Evolutionary conservation across 2,797 vertebrate species (phyloP).

Genomic region (Nannoperca obscura): DNA sequence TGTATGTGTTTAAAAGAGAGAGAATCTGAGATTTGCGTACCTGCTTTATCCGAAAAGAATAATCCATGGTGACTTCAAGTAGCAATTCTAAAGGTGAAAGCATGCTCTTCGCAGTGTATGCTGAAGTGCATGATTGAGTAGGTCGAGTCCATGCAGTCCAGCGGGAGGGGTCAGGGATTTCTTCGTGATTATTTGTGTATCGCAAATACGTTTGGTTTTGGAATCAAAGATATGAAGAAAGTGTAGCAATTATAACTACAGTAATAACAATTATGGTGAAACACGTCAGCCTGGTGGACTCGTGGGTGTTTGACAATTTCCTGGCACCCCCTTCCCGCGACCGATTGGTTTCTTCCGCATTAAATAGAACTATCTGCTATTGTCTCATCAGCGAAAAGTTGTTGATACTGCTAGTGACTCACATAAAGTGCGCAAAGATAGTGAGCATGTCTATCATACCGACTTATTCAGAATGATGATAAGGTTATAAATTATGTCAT

Average conservation of each 20-base stretch:
- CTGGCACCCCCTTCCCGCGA: slow-evolving; percentile 67
- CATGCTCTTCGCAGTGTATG: slow-evolving; percentile 86
- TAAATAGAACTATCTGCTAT: slow-evolving; percentile 90
- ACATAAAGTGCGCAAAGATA: slow-evolving; percentile 36
- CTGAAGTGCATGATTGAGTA: slow-evolving; percentile 92
- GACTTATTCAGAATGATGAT: not conserved
- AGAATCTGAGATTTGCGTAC: slow-evolving; percentile 60
- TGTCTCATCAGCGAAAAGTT: slow-evolving; percentile 94
- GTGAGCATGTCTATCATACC: not conserved
- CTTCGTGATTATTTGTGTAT: not conserved
- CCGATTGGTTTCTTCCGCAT: slow-evolving; percentile 84
- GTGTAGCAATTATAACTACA: fast-evolving
- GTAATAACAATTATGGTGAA: fast-evolving
- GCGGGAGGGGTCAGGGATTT: slow-evolving; percentile 29
- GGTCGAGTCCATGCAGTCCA: slow-evolving; percentile 84
- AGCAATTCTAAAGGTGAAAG: slow-evolving; percentile 88
- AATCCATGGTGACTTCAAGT: slow-evolving; percentile 76
- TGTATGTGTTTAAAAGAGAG: not conserved
- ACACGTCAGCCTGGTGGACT: fast-evolving
- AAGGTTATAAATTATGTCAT: not conserved
- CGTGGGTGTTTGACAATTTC: slow-evolving; percentile 10
- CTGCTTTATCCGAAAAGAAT: slow-evolving; percentile 65
- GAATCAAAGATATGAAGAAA: fast-evolving
- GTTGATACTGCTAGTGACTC: slow-evolving; percentile 69
- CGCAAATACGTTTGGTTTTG: fast-evolving